phyloP scores from a whole-genome alignment of 2,113 vertebrate genomes.

The Oreotrochilus melanogaster region DNA sequence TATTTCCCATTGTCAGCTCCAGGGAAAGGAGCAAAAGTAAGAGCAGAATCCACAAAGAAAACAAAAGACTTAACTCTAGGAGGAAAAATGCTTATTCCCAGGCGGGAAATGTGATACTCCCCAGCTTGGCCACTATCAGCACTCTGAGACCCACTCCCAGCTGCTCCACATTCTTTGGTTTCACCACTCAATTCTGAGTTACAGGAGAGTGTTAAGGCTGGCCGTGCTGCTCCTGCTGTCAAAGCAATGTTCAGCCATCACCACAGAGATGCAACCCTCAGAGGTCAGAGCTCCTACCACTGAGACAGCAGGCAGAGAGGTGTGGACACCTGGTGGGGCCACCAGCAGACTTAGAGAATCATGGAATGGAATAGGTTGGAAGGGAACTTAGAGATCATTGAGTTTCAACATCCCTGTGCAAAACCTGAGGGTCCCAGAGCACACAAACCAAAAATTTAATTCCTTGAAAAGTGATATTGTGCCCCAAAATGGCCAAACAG shows the following conservation, averaged over 20 bases:
- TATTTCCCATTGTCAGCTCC: neutral
- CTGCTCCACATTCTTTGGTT: conserved; percentile 68
- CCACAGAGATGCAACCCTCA: neutral
- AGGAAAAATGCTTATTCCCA: neutral
- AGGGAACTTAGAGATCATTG: too few relatives aligned
- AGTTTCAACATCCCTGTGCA: too few relatives aligned
- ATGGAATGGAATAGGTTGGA: too few relatives aligned
- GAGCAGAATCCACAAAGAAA: neutral
- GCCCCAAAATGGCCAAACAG: neutral
- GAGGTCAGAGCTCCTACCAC: neutral
- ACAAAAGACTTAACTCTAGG: conserved; percentile 20
- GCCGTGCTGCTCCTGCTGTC: neutral
- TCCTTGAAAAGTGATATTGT: neutral
- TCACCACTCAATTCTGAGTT: conserved; percentile 63
- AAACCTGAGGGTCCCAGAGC: neutral
- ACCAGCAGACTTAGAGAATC: fast-evolving
- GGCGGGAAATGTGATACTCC: conserved; percentile 38
- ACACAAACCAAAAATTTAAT: neutral
- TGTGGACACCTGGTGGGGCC: neutral
- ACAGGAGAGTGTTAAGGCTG: neutral
- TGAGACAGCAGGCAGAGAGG: neutral
- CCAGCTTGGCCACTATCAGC: conserved; percentile 70
- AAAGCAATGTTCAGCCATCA: neutral
- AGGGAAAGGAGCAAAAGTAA: neutral
- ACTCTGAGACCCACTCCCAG: conserved; percentile 69